Base-by-base conservation (phyloP, 2,888 invertebrate genomes). In the Drosophila anomelani region DNA sequence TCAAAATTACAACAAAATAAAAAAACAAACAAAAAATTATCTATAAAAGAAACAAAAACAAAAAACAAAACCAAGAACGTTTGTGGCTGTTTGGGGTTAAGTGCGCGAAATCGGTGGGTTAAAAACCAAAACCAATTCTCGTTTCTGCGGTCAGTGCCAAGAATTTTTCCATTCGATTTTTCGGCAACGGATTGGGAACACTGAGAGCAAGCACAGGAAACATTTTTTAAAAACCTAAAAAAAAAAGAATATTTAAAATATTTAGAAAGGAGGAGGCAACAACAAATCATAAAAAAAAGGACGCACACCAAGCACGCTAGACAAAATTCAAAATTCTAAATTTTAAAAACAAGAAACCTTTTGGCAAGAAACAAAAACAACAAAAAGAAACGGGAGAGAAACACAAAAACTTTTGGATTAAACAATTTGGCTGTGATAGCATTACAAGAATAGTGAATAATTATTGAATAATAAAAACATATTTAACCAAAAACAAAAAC, bases 391-490 rank as follows among this genome's bases (percentile, higher is more conserved):
- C 63, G 53, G 51, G 67, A 80, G 75, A 76, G 64, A 76, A 77
- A 61, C 56, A 78, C 63, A 66, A 80, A 90, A 87, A 89, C 87
- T 88, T 90, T 92, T 90, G 91, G 90, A 90, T 91, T 89, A 88
- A 91, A 91, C 85, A 91, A 92, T 92, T 92, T 92, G 92, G 92
- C 92, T 92, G 92, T 92, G 92, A 92, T 92, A 92, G 91, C 90
- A 90, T 90, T 89, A 88, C 89, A 81, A 79, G 77, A 76, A 76
- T 78, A 80, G 74, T 77, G 46, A 79, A 79, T 73, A 74, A 63
- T 71, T 66, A 70, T 61, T 59, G 51, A 32, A 67, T 68, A 58
- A 60, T 57, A 44, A 63, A 62, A 53, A 51, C 44, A 71, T 71
- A 78, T 80, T 67, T 62, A 75, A 84, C 70, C 61, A 77, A 69